These are phyloP conservation scores for Mus spretus DNA, from an alignment of 2,797 vertebrate species.

Conservation along the genomic window DNA sequence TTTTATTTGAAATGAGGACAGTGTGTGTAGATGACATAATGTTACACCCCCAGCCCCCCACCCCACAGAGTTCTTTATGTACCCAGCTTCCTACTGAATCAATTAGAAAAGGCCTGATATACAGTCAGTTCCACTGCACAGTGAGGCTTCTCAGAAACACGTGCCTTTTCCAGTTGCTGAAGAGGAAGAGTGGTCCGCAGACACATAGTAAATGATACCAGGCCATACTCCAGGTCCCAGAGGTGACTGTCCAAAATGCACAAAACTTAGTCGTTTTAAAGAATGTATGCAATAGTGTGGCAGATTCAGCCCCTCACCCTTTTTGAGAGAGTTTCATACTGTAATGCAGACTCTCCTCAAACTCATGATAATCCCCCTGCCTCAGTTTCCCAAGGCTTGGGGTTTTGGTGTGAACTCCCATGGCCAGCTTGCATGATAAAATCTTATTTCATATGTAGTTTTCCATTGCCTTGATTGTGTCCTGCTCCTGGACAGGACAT, in stretches of 20 bases:
- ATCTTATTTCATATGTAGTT: neutral
- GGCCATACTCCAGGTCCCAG: too few relatives aligned
- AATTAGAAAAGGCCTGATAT: neutral
- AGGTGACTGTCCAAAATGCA: neutral
- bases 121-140: neutral
- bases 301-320: neutral
- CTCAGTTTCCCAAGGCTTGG: neutral
- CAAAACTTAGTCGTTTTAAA: neutral
- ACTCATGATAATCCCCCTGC: neutral
- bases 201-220: too few relatives aligned
- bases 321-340: neutral
- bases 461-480: slow-evolving; percentile 17
- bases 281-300: neutral
- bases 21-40: neutral
- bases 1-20: neutral
- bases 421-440: neutral
- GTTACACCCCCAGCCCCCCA: neutral
- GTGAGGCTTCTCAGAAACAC: neutral
- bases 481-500: neutral
- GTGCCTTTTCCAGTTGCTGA: neutral
- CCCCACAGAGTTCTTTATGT: neutral
- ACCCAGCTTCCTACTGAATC: neutral
- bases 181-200: neutral
- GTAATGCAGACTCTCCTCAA: neutral
- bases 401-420: neutral